phyloP scores from a whole-genome alignment of 2,888 invertebrate species.

The Petrophora chlorosata region DNA sequence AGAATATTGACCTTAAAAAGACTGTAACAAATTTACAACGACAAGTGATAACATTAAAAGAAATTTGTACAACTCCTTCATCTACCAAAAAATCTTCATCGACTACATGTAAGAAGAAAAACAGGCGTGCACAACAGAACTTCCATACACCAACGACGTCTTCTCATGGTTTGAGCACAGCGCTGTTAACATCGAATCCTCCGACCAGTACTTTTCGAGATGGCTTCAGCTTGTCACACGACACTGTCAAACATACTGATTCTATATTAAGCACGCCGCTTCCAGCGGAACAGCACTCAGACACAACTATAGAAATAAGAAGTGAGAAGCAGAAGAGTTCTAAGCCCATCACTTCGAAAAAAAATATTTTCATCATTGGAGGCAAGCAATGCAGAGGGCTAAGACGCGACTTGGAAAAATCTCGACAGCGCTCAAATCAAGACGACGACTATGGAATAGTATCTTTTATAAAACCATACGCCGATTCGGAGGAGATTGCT shows the following conservation, averaged over 20 bases:
- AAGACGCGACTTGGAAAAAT: not conserved
- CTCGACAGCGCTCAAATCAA: not conserved
- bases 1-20: not conserved
- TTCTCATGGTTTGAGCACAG: no score
- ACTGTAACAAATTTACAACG: not conserved
- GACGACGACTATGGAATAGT: not conserved
- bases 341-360: not conserved
- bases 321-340: not conserved
- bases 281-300: not conserved
- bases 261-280: not conserved
- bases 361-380: not conserved
- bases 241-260: not conserved
- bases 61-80: not conserved
- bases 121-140: not conserved
- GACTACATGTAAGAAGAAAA: not conserved
- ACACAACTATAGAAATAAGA: not conserved
- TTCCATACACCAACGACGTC: no score
- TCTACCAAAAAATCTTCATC: not conserved
- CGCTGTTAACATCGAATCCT: no score
- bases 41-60: not conserved
- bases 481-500: not conserved
- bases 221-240: not conserved
- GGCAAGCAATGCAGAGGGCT: not conserved
- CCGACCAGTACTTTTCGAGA: not conserved
- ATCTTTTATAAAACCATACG: not conserved